A percentile compares a stretch with the other conserved stretches of the same genome.
These are phyloP conservation scores for Drosophila meridiana DNA, from an alignment of 2,888 invertebrate genomes.

Conservation along the genomic window DNA sequence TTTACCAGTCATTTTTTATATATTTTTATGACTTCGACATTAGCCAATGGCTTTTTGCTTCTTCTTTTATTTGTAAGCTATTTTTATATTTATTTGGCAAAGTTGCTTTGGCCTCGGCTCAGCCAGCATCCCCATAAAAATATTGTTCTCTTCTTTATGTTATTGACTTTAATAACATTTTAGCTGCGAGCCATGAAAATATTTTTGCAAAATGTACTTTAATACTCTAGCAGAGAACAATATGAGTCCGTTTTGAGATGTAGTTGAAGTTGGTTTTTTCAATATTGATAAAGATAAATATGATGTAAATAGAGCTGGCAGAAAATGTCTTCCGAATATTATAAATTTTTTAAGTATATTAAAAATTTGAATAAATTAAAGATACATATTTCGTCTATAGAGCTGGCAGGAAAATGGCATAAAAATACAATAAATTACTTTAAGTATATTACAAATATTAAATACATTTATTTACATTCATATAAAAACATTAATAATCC, in stretches of 20 bases:
- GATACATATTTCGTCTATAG: too few relatives aligned
- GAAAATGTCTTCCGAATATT: too few relatives aligned
- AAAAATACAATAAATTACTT: neutral
- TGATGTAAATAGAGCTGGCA: too few relatives aligned
- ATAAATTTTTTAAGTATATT: too few relatives aligned
- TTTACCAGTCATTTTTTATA: constrained; percentile 64
- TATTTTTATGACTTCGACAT: constrained; percentile 67
- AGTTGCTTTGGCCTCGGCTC: constrained; percentile 26
- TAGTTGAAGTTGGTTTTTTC: neutral
- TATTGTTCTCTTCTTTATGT: constrained; percentile 56
- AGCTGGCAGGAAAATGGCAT: neutral
- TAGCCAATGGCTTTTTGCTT: constrained; percentile 36
- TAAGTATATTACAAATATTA: neutral
- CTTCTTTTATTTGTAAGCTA: constrained; percentile 59
- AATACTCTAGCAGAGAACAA: neutral
- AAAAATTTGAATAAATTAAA: too few relatives aligned
- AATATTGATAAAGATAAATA: too few relatives aligned
- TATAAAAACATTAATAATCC: neutral
- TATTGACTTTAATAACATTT: constrained; percentile 75
- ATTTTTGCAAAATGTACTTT: constrained; percentile 58
- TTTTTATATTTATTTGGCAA: constrained; percentile 64
- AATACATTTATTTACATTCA: neutral
- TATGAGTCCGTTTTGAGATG: neutral
- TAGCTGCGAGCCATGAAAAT: constrained; percentile 67
- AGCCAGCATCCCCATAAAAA: constrained; percentile 16